Evolutionary conservation across 2,888 invertebrate species (phyloP).

Genomic region (Ectemnius lituratus): DNA sequence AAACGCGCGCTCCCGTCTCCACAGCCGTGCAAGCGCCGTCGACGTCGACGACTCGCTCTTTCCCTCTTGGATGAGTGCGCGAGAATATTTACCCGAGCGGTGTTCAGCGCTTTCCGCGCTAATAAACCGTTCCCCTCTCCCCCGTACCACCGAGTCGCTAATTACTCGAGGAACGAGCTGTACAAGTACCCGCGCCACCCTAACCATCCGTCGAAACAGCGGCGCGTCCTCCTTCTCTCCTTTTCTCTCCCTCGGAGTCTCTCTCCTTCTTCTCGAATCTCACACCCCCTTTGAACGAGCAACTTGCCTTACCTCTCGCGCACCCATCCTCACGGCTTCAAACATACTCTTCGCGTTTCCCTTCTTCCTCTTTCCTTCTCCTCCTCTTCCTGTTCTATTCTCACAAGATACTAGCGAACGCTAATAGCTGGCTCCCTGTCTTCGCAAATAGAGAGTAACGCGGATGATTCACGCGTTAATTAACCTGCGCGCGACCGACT

Average conservation of each 20-base stretch:
- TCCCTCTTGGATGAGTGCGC: conserved; percentile 14
- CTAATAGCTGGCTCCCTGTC: conserved; percentile 21
- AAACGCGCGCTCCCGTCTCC: conserved; percentile 42
- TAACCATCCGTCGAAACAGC: neutral
- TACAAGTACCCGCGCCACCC: conserved; percentile 12
- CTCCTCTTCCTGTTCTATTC: neutral
- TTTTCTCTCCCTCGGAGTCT: conserved; percentile 24
- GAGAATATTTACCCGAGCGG: conserved; percentile 68
- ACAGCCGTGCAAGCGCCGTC: neutral
- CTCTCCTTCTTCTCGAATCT: conserved; percentile 36
- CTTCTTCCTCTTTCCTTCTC: neutral
- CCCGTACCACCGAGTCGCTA: conserved; percentile 61
- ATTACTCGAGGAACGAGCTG: conserved; percentile 66
- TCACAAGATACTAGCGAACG: conserved; percentile 5
- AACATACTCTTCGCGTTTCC: conserved; percentile 36
- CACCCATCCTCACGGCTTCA: neutral
- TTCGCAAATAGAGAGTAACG: conserved; percentile 17
- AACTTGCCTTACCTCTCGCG: conserved; percentile 24
- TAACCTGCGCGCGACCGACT: neutral
- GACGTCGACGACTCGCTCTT: conserved; percentile 20
- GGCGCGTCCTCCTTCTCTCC: neutral
- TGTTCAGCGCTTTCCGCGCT: conserved; percentile 67
- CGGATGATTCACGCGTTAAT: conserved; percentile 27
- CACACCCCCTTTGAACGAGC: conserved; percentile 30
- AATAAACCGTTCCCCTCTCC: conserved; percentile 67